Base-by-base conservation (phyloP, 2,888 invertebrate genomes). In the Drosophila kanekoi region DNA sequence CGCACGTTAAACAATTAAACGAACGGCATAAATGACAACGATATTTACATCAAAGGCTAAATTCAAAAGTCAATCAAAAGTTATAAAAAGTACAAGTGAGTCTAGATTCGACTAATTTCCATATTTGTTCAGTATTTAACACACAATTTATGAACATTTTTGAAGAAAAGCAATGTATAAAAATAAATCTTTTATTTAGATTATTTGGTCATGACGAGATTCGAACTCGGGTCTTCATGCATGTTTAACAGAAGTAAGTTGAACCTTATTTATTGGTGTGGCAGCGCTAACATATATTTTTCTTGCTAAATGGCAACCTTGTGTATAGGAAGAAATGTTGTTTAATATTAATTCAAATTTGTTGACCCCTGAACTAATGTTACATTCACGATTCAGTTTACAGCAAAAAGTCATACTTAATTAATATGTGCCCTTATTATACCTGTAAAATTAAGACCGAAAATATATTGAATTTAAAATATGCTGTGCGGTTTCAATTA, bases 161-260 rank as follows among this genome's bases (percentile, higher is more conserved):
- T 28, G 2, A 28, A 28, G 8, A 28, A 28, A 28, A 8, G 28
- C 28, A 1, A 28, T 28, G 28, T 28, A 28, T 6, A 20, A 28
- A 41, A 41, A 14, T 11, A 28, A 9, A n/a, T 18, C n/a, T n/a
- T n/a, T n/a, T 51, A 11, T 14, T n/a, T 3, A 0, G 13, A 28
- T 6, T 10, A 3, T 10, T 16, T 58, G 13, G 8, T 0, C 3
- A 4, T 10, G 16, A 4, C 13, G 44, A 20, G 56, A 3, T 18
- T 74, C 33, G 69, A 69, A 69, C 73, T 9, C 35, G 6, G 0
- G 28, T 51, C 37, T 1, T 0, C 18, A n/a, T 33, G 11, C 9
- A 32, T 10, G 13, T 33, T 9, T 9, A 14, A 28, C 14, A 9
- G 8, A 10, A 8, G 9, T 8, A 35, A 3, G 2, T 3, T 0